Evolutionary conservation across 2,888 invertebrate genomes (phyloP), one percentile per base, ranked within the genome.

Genomic region (Chrysodeixis includens): DNA sequence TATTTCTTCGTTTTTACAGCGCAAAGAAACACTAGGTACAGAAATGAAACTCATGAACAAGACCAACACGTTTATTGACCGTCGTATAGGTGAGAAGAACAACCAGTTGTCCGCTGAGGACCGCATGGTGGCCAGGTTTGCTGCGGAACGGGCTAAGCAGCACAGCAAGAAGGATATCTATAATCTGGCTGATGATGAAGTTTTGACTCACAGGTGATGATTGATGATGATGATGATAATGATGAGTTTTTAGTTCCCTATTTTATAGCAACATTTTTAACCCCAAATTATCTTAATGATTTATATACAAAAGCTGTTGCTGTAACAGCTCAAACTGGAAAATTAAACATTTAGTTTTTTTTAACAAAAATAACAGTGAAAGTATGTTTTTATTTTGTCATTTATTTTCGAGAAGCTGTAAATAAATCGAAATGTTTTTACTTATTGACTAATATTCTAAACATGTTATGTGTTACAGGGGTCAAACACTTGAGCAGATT

Each of bases 121-220:
- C 56, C 97, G 97, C 81, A 96, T 97, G 85, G 96, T 98, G 79
- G 98, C 98, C 0, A 95, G 99, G 70, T 98, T 98, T 87, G 96
- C 98, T 0, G 97, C 97, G 0, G 98, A 98, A 83, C 96, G 97
- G 76, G 95, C 96, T 14, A 96, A 96, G 65, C 96, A 96, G 69
- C 96, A 97, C 59, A 89, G 44, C 53, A 96, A 96, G 86, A 95
- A 96, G 86, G 96, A 96, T 75, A 97, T 98, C 76, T 99, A 97
- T 81, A 98, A 98, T 88, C 92, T 99, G 54, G 98, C 98, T 61
- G 98, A 98, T 83, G 98, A 98, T 81, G 98, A 98, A 84, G 94
- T 97, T 32, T 92, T 99, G 58, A 99, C 99, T 0, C 99, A 99
- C 87, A 97, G 94, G 95, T 94, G 1, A 7, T 18, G 30, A n/a